Evolutionary conservation across 2,113 vertebrate genomes (phyloP).

Genomic region (Onychorhynchus coronatus): DNA sequence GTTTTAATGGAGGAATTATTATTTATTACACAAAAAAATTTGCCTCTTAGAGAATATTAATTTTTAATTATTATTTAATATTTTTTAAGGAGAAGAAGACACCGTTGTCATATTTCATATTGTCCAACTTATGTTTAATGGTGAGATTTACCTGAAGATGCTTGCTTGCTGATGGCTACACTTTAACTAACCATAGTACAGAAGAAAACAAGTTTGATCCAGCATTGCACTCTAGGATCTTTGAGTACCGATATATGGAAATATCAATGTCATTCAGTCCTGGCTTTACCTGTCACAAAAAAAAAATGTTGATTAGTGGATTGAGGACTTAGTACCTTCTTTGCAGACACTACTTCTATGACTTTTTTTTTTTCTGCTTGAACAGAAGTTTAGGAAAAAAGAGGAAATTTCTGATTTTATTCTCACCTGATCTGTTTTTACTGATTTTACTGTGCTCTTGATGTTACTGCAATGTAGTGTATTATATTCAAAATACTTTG

Average conservation of each 20-base stretch:
- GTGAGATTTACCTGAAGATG: not conserved
- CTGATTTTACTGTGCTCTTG: not conserved
- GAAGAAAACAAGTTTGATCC: not conserved
- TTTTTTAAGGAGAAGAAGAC: not conserved
- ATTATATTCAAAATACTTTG: not conserved
- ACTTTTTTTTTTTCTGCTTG: not conserved
- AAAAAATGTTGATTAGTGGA: accelerated
- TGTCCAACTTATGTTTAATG: not conserved
- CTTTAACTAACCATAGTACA: not conserved
- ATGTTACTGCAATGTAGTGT: not conserved
- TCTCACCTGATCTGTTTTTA: not conserved
- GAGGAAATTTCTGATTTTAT: not conserved
- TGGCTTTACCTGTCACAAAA: not conserved
- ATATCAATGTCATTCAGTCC: not conserved
- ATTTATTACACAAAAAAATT: not conserved
- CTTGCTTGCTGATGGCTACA: not conserved
- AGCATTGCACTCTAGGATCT: not conserved
- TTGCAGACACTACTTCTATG: not conserved
- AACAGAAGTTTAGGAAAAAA: not conserved
- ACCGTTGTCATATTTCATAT: not conserved
- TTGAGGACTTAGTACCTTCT: not conserved
- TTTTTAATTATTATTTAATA: not conserved
- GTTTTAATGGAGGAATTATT: not conserved
- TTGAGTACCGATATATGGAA: not conserved
- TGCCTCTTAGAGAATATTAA: not conserved